A percentile compares a stretch with the other conserved stretches of the same genome.
phyloP scores from a whole-genome alignment of 2,888 invertebrate species.

The Baronia brevicornis region DNA sequence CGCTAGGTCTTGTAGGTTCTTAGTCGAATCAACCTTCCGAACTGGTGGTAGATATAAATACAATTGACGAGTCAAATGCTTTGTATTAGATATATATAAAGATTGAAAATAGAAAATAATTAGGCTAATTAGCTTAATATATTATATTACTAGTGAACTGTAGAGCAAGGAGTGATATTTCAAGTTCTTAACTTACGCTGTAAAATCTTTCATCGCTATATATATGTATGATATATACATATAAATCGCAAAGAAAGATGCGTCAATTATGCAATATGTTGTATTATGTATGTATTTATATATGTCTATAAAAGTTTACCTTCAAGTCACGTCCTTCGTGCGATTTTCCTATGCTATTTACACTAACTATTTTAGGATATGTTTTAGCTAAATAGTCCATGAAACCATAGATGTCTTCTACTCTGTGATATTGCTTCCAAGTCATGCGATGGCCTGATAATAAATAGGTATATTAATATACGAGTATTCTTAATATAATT shows the following conservation, averaged over 20 bases:
- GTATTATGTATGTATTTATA: neutral
- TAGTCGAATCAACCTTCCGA: too few species aligned
- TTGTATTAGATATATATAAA: too few species aligned
- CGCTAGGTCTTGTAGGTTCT: too few species aligned
- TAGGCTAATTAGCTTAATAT: too few species aligned
- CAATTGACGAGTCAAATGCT: too few species aligned
- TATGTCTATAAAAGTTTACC: conserved; percentile 49
- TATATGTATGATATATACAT: neutral
- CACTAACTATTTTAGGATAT: conserved; percentile 82
- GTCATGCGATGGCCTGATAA: conserved; percentile 77
- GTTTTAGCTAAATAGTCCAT: conserved; percentile 85
- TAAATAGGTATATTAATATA: neutral
- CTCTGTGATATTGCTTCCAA: conserved; percentile 87
- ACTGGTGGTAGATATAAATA: too few species aligned
- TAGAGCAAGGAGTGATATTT: too few species aligned
- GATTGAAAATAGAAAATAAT: too few species aligned
- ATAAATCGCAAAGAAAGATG: neutral
- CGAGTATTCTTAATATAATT: too few species aligned
- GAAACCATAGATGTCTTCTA: conserved; percentile 84
- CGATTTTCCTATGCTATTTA: conserved; percentile 85
- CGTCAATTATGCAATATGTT: neutral
- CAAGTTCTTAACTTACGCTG: too few species aligned
- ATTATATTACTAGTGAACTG: too few species aligned
- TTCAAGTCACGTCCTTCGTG: conserved; percentile 84
- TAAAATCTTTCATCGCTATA: too few species aligned